phyloP scores from a whole-genome alignment of 2,113 vertebrate genomes.

The Podocnemis expansa region DNA sequence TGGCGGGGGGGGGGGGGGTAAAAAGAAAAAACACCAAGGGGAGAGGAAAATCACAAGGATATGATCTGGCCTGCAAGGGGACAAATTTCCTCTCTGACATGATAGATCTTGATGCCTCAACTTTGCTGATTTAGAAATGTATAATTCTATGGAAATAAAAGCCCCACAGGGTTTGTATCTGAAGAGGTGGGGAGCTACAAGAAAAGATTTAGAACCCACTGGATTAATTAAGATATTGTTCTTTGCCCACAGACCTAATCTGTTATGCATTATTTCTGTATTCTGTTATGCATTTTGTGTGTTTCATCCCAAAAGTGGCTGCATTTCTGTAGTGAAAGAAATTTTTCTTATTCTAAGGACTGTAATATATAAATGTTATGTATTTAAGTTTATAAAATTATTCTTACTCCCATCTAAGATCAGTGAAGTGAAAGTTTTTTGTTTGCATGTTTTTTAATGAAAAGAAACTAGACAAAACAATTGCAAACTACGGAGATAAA shows the following conservation, averaged over 20 bases:
- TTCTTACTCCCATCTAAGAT: slow-evolving; percentile 1
- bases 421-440: slow-evolving; percentile 43
- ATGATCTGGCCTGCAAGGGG: background rate
- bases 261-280: background rate
- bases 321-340: slow-evolving; percentile 23
- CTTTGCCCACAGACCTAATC: too few relatives aligned
- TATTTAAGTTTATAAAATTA: slow-evolving; percentile 19
- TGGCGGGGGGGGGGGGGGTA: too few relatives aligned
- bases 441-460: slow-evolving; percentile 37
- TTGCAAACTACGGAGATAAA: background rate
- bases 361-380: background rate
- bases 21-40: background rate
- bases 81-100: background rate
- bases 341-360: background rate
- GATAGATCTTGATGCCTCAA: background rate
- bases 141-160: background rate
- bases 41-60: background rate
- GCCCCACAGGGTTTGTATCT: background rate
- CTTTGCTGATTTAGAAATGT: background rate
- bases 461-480: slow-evolving; percentile 19
- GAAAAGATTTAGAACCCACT: too few relatives aligned
- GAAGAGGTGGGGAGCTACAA: too few relatives aligned
- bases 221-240: too few relatives aligned
- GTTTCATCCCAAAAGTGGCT: slow-evolving; percentile 26
- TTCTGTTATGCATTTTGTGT: slow-evolving; percentile 16